These are phyloP conservation scores for Hylia prasina DNA, from an alignment of 2,113 vertebrate species.

Conservation along the genomic window DNA sequence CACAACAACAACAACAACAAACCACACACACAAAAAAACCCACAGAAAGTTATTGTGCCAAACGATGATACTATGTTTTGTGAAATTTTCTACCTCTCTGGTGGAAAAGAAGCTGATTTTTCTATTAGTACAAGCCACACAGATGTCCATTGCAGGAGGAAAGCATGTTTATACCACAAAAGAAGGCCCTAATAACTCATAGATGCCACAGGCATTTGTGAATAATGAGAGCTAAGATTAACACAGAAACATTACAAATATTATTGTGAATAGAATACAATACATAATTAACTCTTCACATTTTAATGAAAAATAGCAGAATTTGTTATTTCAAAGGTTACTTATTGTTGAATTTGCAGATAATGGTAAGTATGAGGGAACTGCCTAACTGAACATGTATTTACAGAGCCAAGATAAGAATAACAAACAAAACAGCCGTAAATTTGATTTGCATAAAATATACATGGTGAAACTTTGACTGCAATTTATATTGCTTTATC, in stretches of 20 bases:
- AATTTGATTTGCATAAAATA: constrained; percentile 48
- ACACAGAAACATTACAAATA: constrained; percentile 54
- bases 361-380: background rate
- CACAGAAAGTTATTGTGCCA: background rate
- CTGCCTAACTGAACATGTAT: constrained; percentile 13
- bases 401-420: constrained; percentile 35
- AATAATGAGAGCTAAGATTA: constrained; percentile 60
- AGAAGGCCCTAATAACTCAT: constrained; percentile 27
- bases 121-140: background rate
- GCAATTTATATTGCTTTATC: background rate
- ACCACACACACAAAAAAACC: too few relatives aligned
- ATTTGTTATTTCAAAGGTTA: constrained; percentile 48
- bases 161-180: constrained; percentile 29
- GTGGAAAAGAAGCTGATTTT: constrained; percentile 16
- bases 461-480: background rate
- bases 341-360: constrained; percentile 40
- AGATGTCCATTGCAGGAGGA: constrained; percentile 20
- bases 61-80: background rate
- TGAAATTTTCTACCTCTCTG: background rate
- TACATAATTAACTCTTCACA: constrained; percentile 47
- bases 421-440: constrained; percentile 1
- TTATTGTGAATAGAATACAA: constrained; percentile 34
- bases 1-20: too few relatives aligned
- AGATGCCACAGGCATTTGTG: constrained; percentile 23
- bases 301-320: constrained; percentile 53